Conservation (phyloP, 2,797 vertebrate species). For the Numenius phaeopus region DNA sequence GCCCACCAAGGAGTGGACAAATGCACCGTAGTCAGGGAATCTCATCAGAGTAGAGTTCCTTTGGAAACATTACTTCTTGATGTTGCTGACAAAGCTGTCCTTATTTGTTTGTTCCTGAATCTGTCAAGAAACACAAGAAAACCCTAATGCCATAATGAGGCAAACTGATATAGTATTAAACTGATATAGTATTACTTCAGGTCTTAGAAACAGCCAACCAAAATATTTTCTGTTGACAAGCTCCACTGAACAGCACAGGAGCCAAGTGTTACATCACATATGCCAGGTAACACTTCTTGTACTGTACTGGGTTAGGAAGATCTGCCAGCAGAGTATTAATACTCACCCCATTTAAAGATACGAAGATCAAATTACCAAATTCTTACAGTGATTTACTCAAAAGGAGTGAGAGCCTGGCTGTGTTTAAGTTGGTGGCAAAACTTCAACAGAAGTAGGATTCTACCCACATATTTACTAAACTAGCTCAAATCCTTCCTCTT, state of each 20-base stretch:
- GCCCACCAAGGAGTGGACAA: neutral
- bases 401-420: neutral
- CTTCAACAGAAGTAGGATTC: neutral
- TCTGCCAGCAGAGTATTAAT: conserved; percentile 15
- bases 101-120: neutral
- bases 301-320: neutral
- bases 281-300: neutral
- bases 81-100: neutral
- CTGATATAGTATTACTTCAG: conserved; percentile 8
- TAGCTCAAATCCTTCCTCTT: neutral
- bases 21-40: neutral
- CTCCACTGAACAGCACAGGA: neutral
- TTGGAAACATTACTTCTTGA: neutral
- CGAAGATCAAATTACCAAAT: conserved; percentile 8
- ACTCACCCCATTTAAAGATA: neutral
- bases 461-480: neutral
- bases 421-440: neutral
- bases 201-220: conserved; percentile 32
- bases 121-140: neutral
- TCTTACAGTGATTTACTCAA: neutral
- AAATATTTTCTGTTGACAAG: conserved; percentile 60
- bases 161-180: neutral
- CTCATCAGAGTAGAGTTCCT: neutral
- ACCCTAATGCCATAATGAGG: neutral
- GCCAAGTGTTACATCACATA: neutral